Base-by-base conservation (phyloP, 2,113 vertebrate genomes). In the Hipposideros armiger region DNA sequence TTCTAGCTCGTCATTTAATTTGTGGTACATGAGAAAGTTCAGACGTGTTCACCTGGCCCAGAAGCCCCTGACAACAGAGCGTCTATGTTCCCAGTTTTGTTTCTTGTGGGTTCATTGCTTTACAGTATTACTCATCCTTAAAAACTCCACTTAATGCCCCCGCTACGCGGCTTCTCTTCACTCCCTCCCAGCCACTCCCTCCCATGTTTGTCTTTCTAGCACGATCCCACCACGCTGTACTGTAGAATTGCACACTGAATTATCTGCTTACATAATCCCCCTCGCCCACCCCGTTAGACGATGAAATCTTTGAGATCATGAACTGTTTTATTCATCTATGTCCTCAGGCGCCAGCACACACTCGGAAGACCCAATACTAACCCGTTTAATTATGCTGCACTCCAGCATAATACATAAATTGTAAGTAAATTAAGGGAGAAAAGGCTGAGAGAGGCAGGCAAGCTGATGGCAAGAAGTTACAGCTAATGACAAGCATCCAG, bases 171-270 rank as follows among this genome's bases (percentile, higher is more conserved):
- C 50, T 14, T 0, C 4, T 10, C 5, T 20, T 13, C 40, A 15
- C 15, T 1, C 28, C n/a, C 64, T 28, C 50, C 54, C 17, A 2
- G 20, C 4, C 40, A 15, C 15, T 1, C 28, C n/a, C 64, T 28
- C 50, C 54, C 17, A 2, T 4, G 5, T 40, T 4, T 32, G 26
- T 10, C 2, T 16, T 17, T 10, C 73, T 50, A 5, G 32, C 30
- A 13, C 8, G 20, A 16, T 5, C 30, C 15, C 5, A 7, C 15
- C 5, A 7, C 11, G 0, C 2, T 4, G 11, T 0, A 1, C 8
- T 0, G 1, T 17, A 6, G 8, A 83, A 67, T 0, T 50, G 58
- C 32, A 16, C 8, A 3, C 0, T 17, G 78, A 67, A 47, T 10
- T 19, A 19, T 6, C 66, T 64, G 15, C 52, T 28, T n/a, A 19